A percentile compares a stretch with the other conserved stretches of the same genome.
phyloP scores from a whole-genome alignment of 2,888 invertebrate species.

The Rhagophthalmus giganteus region DNA sequence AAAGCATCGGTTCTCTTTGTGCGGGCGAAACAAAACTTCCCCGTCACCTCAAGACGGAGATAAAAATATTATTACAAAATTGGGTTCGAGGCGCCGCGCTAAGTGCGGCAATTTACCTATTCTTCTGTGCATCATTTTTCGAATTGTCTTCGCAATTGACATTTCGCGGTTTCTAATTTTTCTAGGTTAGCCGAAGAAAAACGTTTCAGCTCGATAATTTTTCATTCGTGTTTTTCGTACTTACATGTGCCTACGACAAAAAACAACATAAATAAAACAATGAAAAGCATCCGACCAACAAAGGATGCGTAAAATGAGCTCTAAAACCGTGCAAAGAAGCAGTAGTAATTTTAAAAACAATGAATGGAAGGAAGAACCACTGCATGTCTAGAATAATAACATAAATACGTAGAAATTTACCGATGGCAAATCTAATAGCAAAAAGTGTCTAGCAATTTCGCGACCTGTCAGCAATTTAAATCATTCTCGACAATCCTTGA shows the following conservation, averaged over 20 bases:
- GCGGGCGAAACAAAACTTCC: no score
- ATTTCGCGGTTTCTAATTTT: not conserved
- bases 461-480: constrained; percentile 8
- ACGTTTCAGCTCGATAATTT: not conserved
- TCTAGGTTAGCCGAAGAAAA: not conserved
- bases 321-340: constrained; percentile 44
- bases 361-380: constrained; percentile 52
- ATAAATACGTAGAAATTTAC: constrained; percentile 25
- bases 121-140: no score
- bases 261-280: constrained; percentile 7
- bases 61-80: no score
- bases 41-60: no score
- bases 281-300: constrained; percentile 13
- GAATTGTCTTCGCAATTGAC: no score
- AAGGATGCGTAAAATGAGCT: constrained; percentile 27
- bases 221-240: not conserved
- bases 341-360: constrained; percentile 47
- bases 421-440: constrained; percentile 15
- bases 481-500: not conserved
- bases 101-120: no score
- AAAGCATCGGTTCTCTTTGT: no score
- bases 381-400: constrained; percentile 50
- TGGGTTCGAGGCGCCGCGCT: no score
- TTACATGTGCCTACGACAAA: not conserved
- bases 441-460: constrained; percentile 12